Evolutionary conservation across 2,888 invertebrate genomes (phyloP), one percentile per base, ranked within the genome.

Genomic region (Polyploca ridens): DNA sequence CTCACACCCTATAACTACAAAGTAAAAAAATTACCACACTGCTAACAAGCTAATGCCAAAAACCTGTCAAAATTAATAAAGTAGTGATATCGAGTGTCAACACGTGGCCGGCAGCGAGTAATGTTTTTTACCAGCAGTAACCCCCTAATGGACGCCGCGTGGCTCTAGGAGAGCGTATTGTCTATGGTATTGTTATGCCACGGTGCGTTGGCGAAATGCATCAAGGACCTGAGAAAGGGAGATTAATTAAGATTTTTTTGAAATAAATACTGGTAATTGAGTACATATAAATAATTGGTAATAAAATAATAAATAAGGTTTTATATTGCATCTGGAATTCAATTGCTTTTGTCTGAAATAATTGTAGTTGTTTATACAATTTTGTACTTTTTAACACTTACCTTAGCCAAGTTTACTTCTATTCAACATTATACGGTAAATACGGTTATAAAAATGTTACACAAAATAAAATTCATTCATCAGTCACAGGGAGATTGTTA

Each of bases 11-110:
- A 7, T 35, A 35, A 5, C 1, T 35, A 35, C 35, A 6, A 7
- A 7, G 35, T 8, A 11, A 44, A 13, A 44, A 44, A 10, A 44
- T 66, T 67, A 65, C 69, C 70, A 75, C 65, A 66, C 78, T 46
- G n/a, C n/a, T 88, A 90, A 89, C 86, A 84, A 90, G 86, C 85
- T 86, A 89, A 89, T 88, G 82, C 71, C 66, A 63, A 76, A 72
- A 71, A 81, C 73, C 83, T 85, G 86, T 86, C 87, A 82, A 76
- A 86, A 89, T 89, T 90, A 90, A 90, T 90, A 87, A 90, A 90
- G 82, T 89, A 86, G 83, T 76, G 72, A 75, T 90, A 90, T 90
- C 89, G 82, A 90, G 91, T 90, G 87, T 84, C 86, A 85, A 76
- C 91, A 80, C 90, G 91, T 89, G 91, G 19, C 82, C 57, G 63